Evolutionary conservation across 2,113 vertebrate species (phyloP).

Genomic region (Pandion haliaetus): DNA sequence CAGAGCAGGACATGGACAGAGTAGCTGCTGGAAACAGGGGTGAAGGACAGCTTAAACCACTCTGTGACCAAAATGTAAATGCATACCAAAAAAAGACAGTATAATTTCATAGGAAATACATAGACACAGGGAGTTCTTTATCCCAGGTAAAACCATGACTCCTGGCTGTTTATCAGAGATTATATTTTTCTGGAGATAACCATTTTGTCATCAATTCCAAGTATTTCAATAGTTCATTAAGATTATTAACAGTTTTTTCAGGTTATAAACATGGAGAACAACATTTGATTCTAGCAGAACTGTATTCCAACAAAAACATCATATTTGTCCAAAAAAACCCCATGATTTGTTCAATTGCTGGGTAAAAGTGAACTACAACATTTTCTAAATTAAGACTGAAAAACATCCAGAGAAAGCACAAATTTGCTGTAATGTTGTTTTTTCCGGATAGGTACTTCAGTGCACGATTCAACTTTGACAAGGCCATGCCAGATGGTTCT

Average conservation of each 20-base stretch:
- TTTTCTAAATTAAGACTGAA: not conserved
- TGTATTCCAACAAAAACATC: not conserved
- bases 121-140: not conserved
- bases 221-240: not conserved
- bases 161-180: not conserved
- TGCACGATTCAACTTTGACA: not conserved
- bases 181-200: not conserved
- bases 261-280: not conserved
- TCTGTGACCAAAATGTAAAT: not conserved
- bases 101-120: not conserved
- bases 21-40: not conserved
- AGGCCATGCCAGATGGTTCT: not conserved
- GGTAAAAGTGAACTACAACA: not conserved
- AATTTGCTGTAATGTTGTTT: not conserved
- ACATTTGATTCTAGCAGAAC: not conserved
- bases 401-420: not conserved
- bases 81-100: not conserved
- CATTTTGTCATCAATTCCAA: not conserved
- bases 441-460: not conserved
- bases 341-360: not conserved
- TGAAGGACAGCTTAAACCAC: not conserved
- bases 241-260: not conserved
- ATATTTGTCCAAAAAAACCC: not conserved
- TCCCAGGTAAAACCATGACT: not conserved
- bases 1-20: not conserved